These are phyloP conservation scores for Agrotis clavis DNA, from an alignment of 2,888 invertebrate genomes.

Conservation along the genomic window DNA sequence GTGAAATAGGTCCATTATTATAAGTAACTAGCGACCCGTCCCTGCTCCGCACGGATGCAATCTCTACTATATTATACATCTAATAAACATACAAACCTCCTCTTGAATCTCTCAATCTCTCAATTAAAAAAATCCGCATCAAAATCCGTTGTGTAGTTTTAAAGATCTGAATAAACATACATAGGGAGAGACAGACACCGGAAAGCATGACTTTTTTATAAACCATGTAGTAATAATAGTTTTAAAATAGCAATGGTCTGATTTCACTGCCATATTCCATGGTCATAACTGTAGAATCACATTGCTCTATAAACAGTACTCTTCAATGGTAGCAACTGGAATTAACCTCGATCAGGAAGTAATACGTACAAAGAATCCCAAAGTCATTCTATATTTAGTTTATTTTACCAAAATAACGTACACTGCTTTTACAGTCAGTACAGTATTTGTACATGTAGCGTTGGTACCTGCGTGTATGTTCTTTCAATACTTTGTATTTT, in stretches of 20 bases:
- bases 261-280: background rate
- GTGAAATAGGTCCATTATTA: background rate
- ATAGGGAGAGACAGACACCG: too few relatives aligned
- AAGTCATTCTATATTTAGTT: conserved; percentile 53
- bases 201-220: too few relatives aligned
- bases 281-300: background rate
- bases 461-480: conserved; percentile 4
- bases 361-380: conserved; percentile 48
- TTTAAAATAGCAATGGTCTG: too few relatives aligned
- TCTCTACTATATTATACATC: too few relatives aligned
- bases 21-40: too few relatives aligned
- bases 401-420: conserved; percentile 52
- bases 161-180: too few relatives aligned
- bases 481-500: background rate
- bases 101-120: too few relatives aligned
- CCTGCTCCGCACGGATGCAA: too few relatives aligned
- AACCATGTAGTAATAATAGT: too few relatives aligned
- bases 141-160: too few relatives aligned
- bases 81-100: too few relatives aligned
- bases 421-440: conserved; percentile 29
- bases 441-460: conserved; percentile 9
- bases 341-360: conserved; percentile 47
- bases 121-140: too few relatives aligned
- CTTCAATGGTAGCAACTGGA: conserved; percentile 1
- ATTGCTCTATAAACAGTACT: background rate